Conservation (phyloP, 2,888 invertebrate genomes). For the Lithophane socia region DNA sequence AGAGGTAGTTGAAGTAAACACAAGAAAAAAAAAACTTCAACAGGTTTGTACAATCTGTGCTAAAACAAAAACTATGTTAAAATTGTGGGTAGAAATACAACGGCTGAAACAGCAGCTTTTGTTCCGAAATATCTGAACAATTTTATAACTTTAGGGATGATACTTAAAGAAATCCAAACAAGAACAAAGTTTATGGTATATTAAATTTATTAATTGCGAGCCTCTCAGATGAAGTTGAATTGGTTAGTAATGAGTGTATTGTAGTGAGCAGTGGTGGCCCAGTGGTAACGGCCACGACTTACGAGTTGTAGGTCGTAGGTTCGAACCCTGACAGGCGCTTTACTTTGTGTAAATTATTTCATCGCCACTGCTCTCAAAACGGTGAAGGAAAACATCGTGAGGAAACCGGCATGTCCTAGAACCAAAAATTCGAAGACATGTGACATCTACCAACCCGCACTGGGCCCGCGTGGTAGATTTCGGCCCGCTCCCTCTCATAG, state of each 20-base stretch:
- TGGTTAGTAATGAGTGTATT: background rate
- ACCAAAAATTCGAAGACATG: no score
- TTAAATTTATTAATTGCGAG: slow-evolving; percentile 13
- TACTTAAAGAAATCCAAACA: slow-evolving; percentile 4
- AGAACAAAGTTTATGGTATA: slow-evolving; percentile 9
- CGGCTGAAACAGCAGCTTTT: background rate
- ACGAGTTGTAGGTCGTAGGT: no score
- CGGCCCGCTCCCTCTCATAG: no score
- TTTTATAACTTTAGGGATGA: slow-evolving; percentile 13
- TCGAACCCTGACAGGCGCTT: no score
- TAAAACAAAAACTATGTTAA: slow-evolving; percentile 5
- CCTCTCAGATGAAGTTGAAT: slow-evolving; percentile 7
- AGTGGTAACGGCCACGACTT: no score
- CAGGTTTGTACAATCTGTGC: background rate
- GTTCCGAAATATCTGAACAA: background rate
- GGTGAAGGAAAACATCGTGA: no score
- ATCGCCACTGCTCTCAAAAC: no score
- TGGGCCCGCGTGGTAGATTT: no score
- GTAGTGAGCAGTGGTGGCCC: no score
- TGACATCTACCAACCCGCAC: no score
- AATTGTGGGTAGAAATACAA: background rate
- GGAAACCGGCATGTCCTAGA: no score
- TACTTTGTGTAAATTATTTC: no score
- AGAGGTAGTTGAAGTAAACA: background rate
- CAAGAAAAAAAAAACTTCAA: slow-evolving; percentile 13